Percentiles rank a stretch among this genome's conserved stretches.
Conservation (phyloP, 2,113 vertebrate genomes). For the Tupaia chinensis region DNA sequence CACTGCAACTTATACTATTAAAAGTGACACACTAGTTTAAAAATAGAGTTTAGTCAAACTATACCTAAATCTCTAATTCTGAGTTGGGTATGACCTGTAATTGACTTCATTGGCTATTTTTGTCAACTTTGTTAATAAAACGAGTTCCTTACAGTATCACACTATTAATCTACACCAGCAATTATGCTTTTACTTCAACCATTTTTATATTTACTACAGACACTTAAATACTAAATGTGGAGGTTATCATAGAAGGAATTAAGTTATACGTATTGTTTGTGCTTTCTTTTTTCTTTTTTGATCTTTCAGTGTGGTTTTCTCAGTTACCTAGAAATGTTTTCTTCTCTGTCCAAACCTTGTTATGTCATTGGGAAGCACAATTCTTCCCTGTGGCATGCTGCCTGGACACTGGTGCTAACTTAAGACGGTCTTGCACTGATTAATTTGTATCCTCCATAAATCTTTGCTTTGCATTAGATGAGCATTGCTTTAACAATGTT, state of each 20-base stretch:
- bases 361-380: neutral
- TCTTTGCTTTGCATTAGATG: neutral
- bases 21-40: neutral
- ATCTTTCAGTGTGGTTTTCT: neutral
- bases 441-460: neutral
- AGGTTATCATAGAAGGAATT: neutral
- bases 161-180: neutral
- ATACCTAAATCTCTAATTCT: neutral
- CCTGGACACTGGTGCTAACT: neutral
- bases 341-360: neutral
- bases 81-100: neutral
- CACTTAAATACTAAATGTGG: neutral
- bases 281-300: neutral
- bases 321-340: neutral
- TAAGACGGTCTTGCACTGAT: neutral
- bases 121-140: slow-evolving; percentile 69
- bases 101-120: slow-evolving; percentile 76
- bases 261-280: neutral
- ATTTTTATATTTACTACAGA: slow-evolving; percentile 23
- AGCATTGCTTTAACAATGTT: neutral
- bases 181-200: neutral
- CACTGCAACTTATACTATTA: neutral
- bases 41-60: neutral
- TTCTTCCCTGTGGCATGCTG: neutral
- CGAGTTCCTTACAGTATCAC: slow-evolving; percentile 51